Evolutionary conservation across 2,797 vertebrate species (phyloP).

Genomic region (Neopelma chrysocephalum): DNA sequence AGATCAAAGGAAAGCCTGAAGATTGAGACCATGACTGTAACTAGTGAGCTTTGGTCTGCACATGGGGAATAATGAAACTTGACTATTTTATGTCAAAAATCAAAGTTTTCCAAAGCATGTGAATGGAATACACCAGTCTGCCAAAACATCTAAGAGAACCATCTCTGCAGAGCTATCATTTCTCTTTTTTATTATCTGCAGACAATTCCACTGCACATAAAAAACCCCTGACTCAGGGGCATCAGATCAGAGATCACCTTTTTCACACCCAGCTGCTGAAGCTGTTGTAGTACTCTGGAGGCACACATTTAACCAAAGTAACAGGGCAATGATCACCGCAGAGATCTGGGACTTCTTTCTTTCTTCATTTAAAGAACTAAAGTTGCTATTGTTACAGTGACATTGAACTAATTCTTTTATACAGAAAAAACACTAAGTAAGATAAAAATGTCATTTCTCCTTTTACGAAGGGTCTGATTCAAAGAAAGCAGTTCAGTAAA

Average conservation of each 20-base stretch:
- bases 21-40: not conserved
- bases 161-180: slow-evolving; percentile 34
- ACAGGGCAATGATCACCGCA: not conserved
- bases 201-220: not conserved
- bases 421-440: not conserved
- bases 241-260: slow-evolving; percentile 63
- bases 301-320: slow-evolving; percentile 34
- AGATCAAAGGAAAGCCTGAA: not conserved
- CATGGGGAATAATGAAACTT: slow-evolving; percentile 5
- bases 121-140: not conserved
- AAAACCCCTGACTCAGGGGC: slow-evolving; percentile 14
- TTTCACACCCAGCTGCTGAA: slow-evolving; percentile 37
- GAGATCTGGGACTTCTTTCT: slow-evolving; percentile 9
- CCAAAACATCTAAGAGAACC: slow-evolving; percentile 1
- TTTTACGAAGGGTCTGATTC: not conserved
- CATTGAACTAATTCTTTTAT: not conserved
- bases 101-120: not conserved
- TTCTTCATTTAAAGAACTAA: slow-evolving; percentile 8
- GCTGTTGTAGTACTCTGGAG: slow-evolving; percentile 16
- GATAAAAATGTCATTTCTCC: not conserved
- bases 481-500: not conserved
- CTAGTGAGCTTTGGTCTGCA: not conserved
- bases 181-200: slow-evolving; percentile 26
- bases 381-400: slow-evolving; percentile 9
- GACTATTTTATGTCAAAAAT: slow-evolving; percentile 10